phyloP scores from a whole-genome alignment of 2,113 vertebrate species.

The Pelodiscus sinensis region DNA sequence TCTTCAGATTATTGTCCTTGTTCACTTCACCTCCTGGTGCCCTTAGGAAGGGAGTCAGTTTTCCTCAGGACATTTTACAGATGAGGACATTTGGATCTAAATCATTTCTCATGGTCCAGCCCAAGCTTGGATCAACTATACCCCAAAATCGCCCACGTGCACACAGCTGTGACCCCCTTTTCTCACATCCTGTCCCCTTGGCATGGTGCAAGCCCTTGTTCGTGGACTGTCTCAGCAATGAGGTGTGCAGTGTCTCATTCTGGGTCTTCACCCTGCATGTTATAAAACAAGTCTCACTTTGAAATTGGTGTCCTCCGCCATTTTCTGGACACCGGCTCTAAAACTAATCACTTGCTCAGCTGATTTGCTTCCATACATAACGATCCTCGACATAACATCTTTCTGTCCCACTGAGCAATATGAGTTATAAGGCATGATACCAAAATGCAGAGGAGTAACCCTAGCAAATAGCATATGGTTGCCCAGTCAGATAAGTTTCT shows the following conservation, averaged over 20 bases:
- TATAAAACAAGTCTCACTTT: neutral
- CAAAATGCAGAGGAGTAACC: constrained; percentile 44
- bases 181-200: neutral
- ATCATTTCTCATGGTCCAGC: neutral
- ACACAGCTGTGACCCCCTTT: rapidly evolving
- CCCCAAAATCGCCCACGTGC: neutral
- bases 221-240: rapidly evolving
- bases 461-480: constrained; percentile 27
- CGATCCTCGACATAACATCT: constrained; percentile 10
- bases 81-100: constrained; percentile 1
- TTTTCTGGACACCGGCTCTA: neutral
- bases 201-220: rapidly evolving
- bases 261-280: neutral
- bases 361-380: neutral
- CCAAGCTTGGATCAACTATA: neutral
- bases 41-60: neutral
- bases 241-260: neutral
- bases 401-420: constrained; percentile 4
- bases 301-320: neutral
- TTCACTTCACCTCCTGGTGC: constrained; percentile 35
- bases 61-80: neutral
- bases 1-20: constrained; percentile 36
- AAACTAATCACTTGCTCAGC: neutral
- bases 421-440: neutral
- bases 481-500: constrained; percentile 35